Evolutionary conservation across 2,113 vertebrate species (phyloP), one percentile per base, ranked within the genome.

Genomic region (Benitochromis conjunctus): DNA sequence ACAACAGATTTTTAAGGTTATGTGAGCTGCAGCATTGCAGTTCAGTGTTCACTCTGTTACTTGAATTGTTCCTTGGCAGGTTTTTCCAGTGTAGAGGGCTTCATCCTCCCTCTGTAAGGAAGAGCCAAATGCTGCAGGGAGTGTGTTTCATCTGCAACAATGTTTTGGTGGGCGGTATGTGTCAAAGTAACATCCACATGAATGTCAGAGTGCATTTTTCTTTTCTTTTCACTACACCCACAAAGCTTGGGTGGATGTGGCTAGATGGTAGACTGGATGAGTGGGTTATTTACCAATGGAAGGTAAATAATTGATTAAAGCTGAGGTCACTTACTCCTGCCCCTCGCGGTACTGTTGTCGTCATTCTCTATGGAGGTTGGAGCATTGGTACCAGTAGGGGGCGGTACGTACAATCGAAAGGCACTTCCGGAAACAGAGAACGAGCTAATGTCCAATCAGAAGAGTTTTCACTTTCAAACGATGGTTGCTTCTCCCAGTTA

Each of bases 361-460:
- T 51, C 14, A 31, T 2, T 76, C 16, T 31, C 43, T 76, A 7
- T 76, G 26, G 71, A 76, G 46, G 46, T 76, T 51, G 26, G 43
- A 0, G 26, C 31, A 29, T 48, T 31, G 5, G 6, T 31, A 46
- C 86, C 94, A 79, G 53, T 31, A 92, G 93, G 2, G 26, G 92
- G 89, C 87, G 66, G 18, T 81, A 78, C 7, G 9, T 16, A n/a
- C 5, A 7, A 56, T 11, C 5, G 4, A 12, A 34, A 6, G 29
- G 7, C 26, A 93, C 90, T 95, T 96, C 95, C 95, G 93, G 94
- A 95, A 96, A 94, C 92, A 94, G 90, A 91, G 86, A 88, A n/a
- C 48, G 24, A 83, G 29, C 8, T 54, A n/a, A 43, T 81, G 82
- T 88, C 97, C 97, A 97, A 97, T 97, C 91, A 94, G 69, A 90